A percentile compares a stretch with the other conserved stretches of the same genome.
These are phyloP conservation scores for Hippotragus niger DNA, from an alignment of 2,113 vertebrate species.

Conservation along the genomic window DNA sequence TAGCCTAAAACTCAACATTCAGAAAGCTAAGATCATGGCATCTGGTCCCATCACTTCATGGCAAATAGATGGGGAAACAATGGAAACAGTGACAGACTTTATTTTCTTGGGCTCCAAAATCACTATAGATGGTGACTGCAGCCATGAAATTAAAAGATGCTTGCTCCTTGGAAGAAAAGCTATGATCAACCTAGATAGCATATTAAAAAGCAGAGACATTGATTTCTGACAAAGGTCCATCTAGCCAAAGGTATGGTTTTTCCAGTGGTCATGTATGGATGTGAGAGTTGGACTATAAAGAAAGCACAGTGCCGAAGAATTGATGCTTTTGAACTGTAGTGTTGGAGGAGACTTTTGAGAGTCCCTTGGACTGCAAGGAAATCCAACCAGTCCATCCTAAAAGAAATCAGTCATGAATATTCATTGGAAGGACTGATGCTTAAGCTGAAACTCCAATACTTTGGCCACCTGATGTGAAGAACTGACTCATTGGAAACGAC, in stretches of 20 bases:
- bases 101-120: background rate
- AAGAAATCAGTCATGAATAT: background rate
- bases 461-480: background rate
- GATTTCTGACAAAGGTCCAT: background rate
- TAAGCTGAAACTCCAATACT: background rate
- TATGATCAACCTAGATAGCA: background rate
- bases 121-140: background rate
- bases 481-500: background rate
- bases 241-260: background rate
- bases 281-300: background rate
- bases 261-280: background rate
- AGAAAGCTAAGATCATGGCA: background rate
- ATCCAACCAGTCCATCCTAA: background rate
- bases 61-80: background rate
- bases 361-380: background rate
- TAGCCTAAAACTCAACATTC: background rate
- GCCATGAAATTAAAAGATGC: background rate
- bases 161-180: background rate
- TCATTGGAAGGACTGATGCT: background rate
- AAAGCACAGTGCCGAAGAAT: background rate
- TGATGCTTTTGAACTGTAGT: background rate
- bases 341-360: background rate
- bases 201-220: background rate
- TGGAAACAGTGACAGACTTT: background rate
- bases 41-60: background rate